These are phyloP conservation scores for Tokudaia tokunoshimensis DNA, from an alignment of 2,797 vertebrate genomes.

Conservation along the genomic window DNA sequence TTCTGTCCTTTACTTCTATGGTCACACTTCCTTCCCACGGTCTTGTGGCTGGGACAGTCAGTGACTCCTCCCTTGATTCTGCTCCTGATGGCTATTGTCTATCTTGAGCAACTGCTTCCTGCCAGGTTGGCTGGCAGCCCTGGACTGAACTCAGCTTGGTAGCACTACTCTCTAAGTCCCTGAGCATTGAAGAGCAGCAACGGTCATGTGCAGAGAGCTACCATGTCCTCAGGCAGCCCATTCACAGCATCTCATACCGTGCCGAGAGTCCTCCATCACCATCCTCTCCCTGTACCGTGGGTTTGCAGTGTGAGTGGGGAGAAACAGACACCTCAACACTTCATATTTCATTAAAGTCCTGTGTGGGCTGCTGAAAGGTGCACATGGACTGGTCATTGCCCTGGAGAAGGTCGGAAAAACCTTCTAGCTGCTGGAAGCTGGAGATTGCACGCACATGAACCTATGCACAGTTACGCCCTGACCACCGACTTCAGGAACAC, in stretches of 20 bases:
- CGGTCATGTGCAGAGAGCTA: no score
- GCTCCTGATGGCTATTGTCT: no score
- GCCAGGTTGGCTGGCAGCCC: no score
- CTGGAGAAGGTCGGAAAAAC: background rate
- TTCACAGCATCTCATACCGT: rapidly evolving
- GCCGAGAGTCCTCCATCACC: rapidly evolving
- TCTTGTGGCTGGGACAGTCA: background rate
- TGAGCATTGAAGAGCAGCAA: background rate
- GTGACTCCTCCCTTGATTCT: background rate
- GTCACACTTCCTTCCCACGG: background rate
- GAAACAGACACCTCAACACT: no score
- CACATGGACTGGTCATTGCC: rapidly evolving
- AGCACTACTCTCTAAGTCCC: background rate
- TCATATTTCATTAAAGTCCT: no score
- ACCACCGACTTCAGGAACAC: background rate
- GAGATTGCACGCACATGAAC: background rate
- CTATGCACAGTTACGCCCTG: rapidly evolving
- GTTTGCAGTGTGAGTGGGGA: rapidly evolving
- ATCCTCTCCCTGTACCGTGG: rapidly evolving
- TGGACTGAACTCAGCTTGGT: background rate
- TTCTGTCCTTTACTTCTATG: no score
- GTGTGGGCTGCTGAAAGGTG: rapidly evolving
- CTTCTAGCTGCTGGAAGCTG: background rate
- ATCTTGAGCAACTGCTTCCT: background rate
- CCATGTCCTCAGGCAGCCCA: rapidly evolving